Evolutionary conservation across 2,113 vertebrate genomes (phyloP).

Genomic region (Oxygymnocypris stewartii): DNA sequence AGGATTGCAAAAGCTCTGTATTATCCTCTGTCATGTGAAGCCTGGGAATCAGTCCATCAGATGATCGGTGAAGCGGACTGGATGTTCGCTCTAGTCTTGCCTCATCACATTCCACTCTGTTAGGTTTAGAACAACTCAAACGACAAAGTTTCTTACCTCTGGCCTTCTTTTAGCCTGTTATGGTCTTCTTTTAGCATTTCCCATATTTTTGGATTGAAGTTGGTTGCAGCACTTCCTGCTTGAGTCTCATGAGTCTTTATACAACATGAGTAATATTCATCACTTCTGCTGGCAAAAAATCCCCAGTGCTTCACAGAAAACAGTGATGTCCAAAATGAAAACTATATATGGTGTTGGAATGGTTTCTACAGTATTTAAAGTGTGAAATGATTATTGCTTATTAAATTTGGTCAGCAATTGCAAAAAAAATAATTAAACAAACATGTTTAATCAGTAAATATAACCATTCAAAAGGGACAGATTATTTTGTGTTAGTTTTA

Average conservation of each 20-base stretch:
- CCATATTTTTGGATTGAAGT: not conserved
- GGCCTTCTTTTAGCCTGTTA: not conserved
- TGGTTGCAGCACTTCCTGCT: not conserved
- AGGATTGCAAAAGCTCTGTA: not conserved
- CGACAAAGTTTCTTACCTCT: not conserved
- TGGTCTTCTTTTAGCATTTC: not conserved
- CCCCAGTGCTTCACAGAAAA: not conserved
- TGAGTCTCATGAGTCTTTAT: not conserved
- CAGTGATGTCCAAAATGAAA: too few relatives aligned
- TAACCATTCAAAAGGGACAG: not conserved
- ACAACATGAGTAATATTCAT: slow-evolving; percentile 11
- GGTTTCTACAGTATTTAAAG: not conserved
- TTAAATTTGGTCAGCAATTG: not conserved
- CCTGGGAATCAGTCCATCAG: not conserved
- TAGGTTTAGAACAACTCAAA: not conserved
- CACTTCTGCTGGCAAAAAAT: not conserved
- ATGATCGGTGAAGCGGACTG: not conserved
- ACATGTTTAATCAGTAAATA: not conserved
- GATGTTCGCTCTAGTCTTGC: not conserved
- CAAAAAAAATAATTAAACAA: not conserved
- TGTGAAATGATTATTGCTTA: not conserved
- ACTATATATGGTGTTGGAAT: not conserved
- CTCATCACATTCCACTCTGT: not conserved
- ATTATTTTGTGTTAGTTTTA: too few relatives aligned
- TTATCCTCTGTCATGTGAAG: not conserved